Conservation (phyloP, 2,113 vertebrate species). For the Psettodes erumei region DNA sequence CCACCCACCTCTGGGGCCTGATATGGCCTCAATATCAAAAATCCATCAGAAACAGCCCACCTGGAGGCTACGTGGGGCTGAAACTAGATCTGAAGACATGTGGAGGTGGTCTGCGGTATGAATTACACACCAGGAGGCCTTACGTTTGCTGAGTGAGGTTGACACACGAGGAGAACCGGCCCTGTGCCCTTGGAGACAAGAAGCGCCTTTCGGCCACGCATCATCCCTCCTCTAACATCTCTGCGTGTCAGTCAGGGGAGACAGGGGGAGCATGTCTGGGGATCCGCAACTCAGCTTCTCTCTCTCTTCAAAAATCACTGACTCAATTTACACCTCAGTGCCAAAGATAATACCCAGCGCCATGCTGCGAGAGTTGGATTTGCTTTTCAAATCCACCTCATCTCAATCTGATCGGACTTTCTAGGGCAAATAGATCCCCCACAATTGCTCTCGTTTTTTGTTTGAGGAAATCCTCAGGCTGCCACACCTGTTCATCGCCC, state of each 20-base stretch:
- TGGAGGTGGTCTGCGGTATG: slow-evolving; percentile 34
- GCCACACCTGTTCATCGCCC: slow-evolving; percentile 16
- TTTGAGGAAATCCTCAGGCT: background rate
- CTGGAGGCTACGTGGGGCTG: slow-evolving; percentile 19
- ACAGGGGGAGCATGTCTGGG: background rate
- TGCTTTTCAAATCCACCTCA: slow-evolving; percentile 35
- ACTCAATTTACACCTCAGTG: slow-evolving; percentile 62
- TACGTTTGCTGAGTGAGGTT: slow-evolving; percentile 11
- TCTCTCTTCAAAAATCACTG: slow-evolving; percentile 13
- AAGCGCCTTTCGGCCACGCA: slow-evolving; percentile 4
- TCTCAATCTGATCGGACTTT: slow-evolving; percentile 10
- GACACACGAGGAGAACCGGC: slow-evolving; percentile 2
- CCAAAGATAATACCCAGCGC: slow-evolving; percentile 38
- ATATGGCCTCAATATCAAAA: slow-evolving; percentile 12
- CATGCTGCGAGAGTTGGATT: slow-evolving; percentile 15
- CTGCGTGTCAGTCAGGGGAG: background rate
- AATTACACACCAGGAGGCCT: slow-evolving; percentile 12
- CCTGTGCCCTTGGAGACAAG: background rate
- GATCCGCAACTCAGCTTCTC: background rate
- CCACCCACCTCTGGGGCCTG: slow-evolving; percentile 35
- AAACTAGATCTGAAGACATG: slow-evolving; percentile 29
- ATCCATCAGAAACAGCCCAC: slow-evolving; percentile 18
- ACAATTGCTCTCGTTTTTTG: background rate
- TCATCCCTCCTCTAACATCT: background rate
- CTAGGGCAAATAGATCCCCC: background rate